Base-by-base conservation (phyloP, 2,113 vertebrate genomes). In the Chaenogobius annularis region DNA sequence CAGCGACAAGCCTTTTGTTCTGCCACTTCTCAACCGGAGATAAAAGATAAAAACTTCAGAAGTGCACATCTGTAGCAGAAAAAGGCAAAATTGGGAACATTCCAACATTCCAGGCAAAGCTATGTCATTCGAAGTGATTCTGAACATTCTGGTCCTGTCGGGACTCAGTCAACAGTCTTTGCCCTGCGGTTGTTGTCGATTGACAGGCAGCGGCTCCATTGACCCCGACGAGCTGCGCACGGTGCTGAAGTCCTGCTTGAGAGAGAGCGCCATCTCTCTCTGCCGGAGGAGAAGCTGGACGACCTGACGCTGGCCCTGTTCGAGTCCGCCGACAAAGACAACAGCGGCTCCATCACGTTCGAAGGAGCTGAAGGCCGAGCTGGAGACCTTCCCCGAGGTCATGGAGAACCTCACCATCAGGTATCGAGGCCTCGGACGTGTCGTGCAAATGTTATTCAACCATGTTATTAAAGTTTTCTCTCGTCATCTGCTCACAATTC, bases 351-450 rank as follows among this genome's bases (percentile, higher is more conserved):
- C 87, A 95, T 97, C 85, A 96, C 96, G 22, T 97, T 97, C n/a
- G 93, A 95, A n/a, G 73, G 95, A 96, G 89, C 94, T 98, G 1
- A 91, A 78, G 22, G 92, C 93, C 0, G 94, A 97, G 85, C 91
- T 98, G 72, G 94, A 95, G 79, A 89, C 44, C 0, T 95, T 96
- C 66, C 96, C 96, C 0, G 95, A 95, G 43, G 94, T 97, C 67
- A 90, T 95, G 95, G 96, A 98, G 88, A 96, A 94, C 91, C 92
- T 98, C 72, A 98, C 94, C 79, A 94, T 96, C 90, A 96, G 96
- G 96, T 96, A 40, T 1, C 37, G 37, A 40, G 37, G 26, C 26
- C 26, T 4, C 26, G n/a, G n/a, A n/a, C n/a, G n/a, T n/a, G n/a
- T n/a, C n/a, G n/a, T n/a, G n/a, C n/a, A n/a, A n/a, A n/a, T n/a